These are phyloP conservation scores for Aporrectodea caliginosa DNA, from an alignment of 1,140 invertebrate species.

Conservation along the genomic window DNA sequence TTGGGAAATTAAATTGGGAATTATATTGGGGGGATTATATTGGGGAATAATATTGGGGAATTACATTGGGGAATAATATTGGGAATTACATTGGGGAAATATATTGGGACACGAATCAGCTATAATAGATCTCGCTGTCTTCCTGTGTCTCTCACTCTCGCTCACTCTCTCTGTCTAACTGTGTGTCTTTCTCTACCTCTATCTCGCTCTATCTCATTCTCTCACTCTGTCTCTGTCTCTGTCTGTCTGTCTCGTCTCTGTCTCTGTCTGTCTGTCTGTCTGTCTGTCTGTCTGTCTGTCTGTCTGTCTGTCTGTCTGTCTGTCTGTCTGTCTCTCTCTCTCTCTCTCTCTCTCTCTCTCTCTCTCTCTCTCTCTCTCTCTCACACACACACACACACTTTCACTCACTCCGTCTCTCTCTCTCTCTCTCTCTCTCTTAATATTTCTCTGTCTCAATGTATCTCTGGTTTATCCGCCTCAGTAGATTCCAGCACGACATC, in stretches of 20 bases:
- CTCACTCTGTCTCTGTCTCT: neutral
- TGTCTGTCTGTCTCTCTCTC: neutral
- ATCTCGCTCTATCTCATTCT: neutral
- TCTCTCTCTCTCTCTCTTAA: neutral
- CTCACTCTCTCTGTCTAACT: neutral
- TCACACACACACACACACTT: neutral
- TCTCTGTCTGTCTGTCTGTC: neutral
- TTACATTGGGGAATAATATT: too few species aligned
- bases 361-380: slow-evolving; percentile 1
- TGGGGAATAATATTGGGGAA: too few species aligned
- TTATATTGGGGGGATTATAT: too few species aligned
- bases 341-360: slow-evolving; percentile 1
- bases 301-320: neutral
- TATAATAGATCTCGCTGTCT: slow-evolving; percentile 4
- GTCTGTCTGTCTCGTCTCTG: neutral
- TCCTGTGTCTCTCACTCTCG: neutral
- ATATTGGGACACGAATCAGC: too few species aligned
- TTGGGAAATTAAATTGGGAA: too few species aligned
- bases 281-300: neutral
- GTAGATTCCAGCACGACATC: too few species aligned
- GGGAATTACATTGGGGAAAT: too few species aligned
- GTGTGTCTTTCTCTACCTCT: neutral
- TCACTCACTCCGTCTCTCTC: neutral
- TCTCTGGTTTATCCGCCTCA: too few species aligned
- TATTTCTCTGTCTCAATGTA: neutral